Conservation (phyloP, 2,888 invertebrate genomes). For the Resseliella maxima region DNA sequence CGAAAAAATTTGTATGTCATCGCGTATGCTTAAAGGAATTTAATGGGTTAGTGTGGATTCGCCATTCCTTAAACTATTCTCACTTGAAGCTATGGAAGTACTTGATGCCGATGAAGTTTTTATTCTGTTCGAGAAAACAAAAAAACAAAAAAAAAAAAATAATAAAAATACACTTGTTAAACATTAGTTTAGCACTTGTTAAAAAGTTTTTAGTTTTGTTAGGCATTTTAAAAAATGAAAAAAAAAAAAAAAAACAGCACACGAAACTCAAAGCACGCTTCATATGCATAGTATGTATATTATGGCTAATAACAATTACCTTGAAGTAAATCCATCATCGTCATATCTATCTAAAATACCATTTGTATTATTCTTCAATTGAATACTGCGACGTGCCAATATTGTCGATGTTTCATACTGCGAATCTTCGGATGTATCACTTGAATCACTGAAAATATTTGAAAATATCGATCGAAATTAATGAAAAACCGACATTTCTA, state of each 20-base stretch:
- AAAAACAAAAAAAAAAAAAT: conserved; percentile 58
- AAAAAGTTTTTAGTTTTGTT: too few species aligned
- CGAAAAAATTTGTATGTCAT: not conserved
- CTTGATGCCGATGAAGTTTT: conserved; percentile 67
- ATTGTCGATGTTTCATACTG: conserved; percentile 26
- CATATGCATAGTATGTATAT: too few species aligned
- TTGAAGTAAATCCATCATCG: conserved; percentile 13
- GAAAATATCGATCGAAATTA: too few species aligned
- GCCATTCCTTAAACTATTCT: conserved; percentile 62
- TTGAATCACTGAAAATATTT: not conserved
- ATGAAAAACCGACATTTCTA: not conserved
- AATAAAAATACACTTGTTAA: not conserved
- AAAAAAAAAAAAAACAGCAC: too few species aligned
- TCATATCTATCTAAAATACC: conserved; percentile 49
- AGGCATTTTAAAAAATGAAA: too few species aligned
- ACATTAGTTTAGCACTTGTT: not conserved
- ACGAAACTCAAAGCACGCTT: too few species aligned
- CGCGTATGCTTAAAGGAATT: not conserved
- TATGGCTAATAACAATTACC: too few species aligned
- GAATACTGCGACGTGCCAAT: not conserved
- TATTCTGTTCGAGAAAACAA: conserved; percentile 68
- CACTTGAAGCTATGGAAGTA: conserved; percentile 63
- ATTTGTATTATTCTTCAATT: conserved; percentile 11
- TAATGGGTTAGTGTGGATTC: conserved; percentile 60
- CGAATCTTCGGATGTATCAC: conserved; percentile 45